phyloP scores from a whole-genome alignment of 2,113 vertebrate species.

The Pseudorhombus dupliciocellatus region DNA sequence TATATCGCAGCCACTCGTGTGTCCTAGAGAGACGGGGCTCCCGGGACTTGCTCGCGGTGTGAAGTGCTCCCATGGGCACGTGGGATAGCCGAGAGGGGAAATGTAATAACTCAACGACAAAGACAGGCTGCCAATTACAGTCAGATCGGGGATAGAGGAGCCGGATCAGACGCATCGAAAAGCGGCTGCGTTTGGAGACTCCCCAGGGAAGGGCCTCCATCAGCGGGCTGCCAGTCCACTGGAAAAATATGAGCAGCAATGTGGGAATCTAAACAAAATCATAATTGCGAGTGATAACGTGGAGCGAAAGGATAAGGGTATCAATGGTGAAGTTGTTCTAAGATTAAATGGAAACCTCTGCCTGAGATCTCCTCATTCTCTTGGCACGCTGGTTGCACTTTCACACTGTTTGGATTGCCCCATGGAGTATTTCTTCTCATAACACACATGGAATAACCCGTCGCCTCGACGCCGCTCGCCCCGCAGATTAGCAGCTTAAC shows the following conservation, averaged over 20 bases:
- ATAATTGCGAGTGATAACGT: slow-evolving; percentile 57
- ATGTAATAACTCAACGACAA: slow-evolving; percentile 71
- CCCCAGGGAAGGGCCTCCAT: slow-evolving; percentile 58
- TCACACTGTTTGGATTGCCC: slow-evolving; percentile 60
- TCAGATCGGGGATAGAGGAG: slow-evolving; percentile 54
- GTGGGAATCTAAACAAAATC: slow-evolving; percentile 66
- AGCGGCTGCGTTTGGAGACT: slow-evolving; percentile 54
- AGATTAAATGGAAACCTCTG: slow-evolving; percentile 56
- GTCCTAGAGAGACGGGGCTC: slow-evolving; percentile 46
- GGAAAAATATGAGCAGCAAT: slow-evolving; percentile 65
- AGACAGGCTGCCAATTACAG: slow-evolving; percentile 69
- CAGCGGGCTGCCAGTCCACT: slow-evolving; percentile 40
- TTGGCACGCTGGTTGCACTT: slow-evolving; percentile 46
- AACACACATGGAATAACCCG: slow-evolving; percentile 52
- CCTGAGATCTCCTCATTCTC: slow-evolving; percentile 40
- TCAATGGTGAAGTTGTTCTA: slow-evolving; percentile 46
- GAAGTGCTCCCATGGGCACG: slow-evolving; percentile 66
- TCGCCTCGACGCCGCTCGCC: slow-evolving; percentile 32
- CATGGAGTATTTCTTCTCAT: slow-evolving; percentile 46
- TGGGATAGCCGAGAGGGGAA: slow-evolving; percentile 60
- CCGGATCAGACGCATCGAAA: slow-evolving; percentile 63
- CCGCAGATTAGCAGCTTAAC: slow-evolving; percentile 60
- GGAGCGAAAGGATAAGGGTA: slow-evolving; percentile 22
- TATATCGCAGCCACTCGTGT: slow-evolving; percentile 44
- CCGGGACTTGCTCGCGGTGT: slow-evolving; percentile 47